phyloP scores from a whole-genome alignment of 2,113 vertebrate species.

The Labrus mixtus region DNA sequence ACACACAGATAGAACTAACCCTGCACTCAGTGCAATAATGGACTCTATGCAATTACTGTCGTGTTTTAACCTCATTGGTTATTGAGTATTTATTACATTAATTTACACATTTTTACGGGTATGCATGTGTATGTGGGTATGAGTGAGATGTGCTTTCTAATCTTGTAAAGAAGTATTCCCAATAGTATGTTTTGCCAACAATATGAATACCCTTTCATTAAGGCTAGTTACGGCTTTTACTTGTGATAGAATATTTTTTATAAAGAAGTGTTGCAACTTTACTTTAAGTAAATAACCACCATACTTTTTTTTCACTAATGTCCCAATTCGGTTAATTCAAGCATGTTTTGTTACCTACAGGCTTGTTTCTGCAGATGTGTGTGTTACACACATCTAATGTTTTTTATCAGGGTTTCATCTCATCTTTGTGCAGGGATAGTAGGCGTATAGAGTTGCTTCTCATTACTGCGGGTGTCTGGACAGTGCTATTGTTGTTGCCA shows the following conservation, averaged over 20 bases:
- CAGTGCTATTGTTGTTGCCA: slow-evolving; percentile 45
- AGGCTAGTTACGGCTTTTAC: neutral
- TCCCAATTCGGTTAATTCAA: neutral
- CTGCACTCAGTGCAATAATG: too few species aligned
- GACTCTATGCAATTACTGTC: too few species aligned
- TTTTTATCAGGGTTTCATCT: slow-evolving; percentile 1
- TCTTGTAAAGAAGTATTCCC: too few species aligned
- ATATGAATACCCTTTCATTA: neutral
- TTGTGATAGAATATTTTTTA: neutral
- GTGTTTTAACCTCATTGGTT: too few species aligned
- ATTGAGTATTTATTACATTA: too few species aligned
- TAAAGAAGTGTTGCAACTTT: neutral
- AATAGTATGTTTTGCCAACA: neutral
- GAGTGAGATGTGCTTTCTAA: too few species aligned
- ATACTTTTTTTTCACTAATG: neutral
- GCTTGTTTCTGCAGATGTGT: neutral
- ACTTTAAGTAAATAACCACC: too few species aligned
- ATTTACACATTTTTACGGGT: too few species aligned
- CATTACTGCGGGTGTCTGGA: slow-evolving; percentile 14
- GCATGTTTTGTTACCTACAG: neutral
- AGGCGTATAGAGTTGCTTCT: neutral
- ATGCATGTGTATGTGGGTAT: too few species aligned
- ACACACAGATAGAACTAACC: too few species aligned
- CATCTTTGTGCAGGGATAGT: slow-evolving; percentile 10
- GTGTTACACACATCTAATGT: too few species aligned